Conservation (phyloP, 2,797 vertebrate species). For the Manis javanica region DNA sequence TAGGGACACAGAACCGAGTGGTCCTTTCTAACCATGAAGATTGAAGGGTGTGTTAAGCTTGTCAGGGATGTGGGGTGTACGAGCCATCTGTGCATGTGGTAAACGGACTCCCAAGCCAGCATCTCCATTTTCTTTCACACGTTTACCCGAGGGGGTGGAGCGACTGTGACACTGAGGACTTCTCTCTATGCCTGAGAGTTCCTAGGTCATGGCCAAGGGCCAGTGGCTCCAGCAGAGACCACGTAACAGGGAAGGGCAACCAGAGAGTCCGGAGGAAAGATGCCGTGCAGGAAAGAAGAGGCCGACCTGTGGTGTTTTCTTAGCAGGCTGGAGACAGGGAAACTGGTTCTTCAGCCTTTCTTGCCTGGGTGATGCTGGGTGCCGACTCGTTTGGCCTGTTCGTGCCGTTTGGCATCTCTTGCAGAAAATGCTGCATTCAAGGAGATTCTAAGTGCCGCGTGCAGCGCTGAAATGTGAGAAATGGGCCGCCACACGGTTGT, state of each 20-base stretch:
- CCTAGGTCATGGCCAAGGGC: too few species aligned
- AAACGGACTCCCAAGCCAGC: rapidly evolving
- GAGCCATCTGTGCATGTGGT: rapidly evolving
- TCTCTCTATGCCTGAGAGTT: too few species aligned
- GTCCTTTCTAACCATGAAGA: not conserved
- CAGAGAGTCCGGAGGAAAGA: rapidly evolving
- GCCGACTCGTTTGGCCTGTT: not conserved
- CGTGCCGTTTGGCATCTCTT: rapidly evolving
- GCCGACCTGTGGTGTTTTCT: too few species aligned
- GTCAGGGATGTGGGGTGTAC: not conserved
- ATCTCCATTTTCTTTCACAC: not conserved
- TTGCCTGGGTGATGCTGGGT: too few species aligned
- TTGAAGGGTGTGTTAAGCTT: not conserved
- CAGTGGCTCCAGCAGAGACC: not conserved
- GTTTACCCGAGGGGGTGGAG: not conserved
- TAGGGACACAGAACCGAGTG: not conserved
- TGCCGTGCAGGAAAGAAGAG: rapidly evolving
- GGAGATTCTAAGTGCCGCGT: rapidly evolving
- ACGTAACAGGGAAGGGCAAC: rapidly evolving
- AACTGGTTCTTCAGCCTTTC: rapidly evolving
- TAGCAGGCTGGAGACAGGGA: not conserved
- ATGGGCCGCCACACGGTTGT: not conserved
- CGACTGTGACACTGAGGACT: not conserved
- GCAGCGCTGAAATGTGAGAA: rapidly evolving
- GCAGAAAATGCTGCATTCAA: not conserved